These are phyloP conservation scores for Chrysolina americana DNA, from an alignment of 2,888 invertebrate genomes.

Conservation along the genomic window DNA sequence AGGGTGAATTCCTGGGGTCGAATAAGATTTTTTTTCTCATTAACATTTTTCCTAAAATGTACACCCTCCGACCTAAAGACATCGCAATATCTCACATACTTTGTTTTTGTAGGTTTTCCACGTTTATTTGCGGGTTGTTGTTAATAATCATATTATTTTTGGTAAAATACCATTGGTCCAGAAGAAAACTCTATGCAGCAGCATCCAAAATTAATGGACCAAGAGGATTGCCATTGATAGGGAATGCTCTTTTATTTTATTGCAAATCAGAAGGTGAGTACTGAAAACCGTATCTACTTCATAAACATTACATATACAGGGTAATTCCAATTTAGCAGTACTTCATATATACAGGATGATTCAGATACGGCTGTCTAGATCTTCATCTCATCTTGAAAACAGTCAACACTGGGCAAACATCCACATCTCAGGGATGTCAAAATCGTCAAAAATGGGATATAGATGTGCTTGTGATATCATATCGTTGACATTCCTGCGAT, in stretches of 20 bases:
- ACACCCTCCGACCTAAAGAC: too few species aligned
- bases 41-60: too few species aligned
- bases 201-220: constrained; percentile 53
- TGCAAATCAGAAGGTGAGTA: constrained; percentile 54
- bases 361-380: too few species aligned
- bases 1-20: too few species aligned
- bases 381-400: too few species aligned
- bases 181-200: constrained; percentile 47
- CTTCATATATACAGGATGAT: too few species aligned
- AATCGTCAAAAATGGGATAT: too few species aligned
- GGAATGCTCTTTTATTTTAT: constrained; percentile 52
- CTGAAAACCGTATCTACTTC: not conserved
- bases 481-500: too few species aligned
- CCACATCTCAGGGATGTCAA: too few species aligned
- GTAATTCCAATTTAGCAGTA: not conserved
- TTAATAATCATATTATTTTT: not conserved
- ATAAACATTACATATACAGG: not conserved
- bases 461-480: too few species aligned
- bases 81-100: not conserved
- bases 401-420: too few species aligned
- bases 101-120: constrained; percentile 1
- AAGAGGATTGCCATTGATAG: constrained; percentile 51
- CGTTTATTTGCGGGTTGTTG: not conserved
- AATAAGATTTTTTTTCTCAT: too few species aligned
- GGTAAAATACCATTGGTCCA: constrained; percentile 45